Evolutionary conservation across 2,888 invertebrate species (phyloP).

Genomic region (Drymonia ruficornis): DNA sequence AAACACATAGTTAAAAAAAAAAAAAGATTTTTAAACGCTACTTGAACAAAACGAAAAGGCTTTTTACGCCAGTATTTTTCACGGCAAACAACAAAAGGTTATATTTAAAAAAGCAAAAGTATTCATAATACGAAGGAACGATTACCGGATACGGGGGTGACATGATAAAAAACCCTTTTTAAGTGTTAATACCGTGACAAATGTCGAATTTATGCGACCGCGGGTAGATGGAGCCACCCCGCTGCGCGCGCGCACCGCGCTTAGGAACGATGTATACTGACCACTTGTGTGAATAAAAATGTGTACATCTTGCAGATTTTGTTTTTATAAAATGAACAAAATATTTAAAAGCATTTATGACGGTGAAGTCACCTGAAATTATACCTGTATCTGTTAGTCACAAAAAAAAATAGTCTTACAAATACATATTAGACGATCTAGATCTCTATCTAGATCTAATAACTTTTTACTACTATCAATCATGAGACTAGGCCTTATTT

Average conservation of each 20-base stretch:
- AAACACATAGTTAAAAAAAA: not conserved
- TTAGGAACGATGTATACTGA: slow-evolving; percentile 45
- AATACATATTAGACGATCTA: no score
- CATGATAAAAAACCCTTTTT: slow-evolving; percentile 80
- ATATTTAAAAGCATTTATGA: no score
- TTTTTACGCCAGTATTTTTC: slow-evolving; percentile 33
- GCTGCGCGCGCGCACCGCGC: slow-evolving; percentile 61
- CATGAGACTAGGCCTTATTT: no score
- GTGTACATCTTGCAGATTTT: not conserved
- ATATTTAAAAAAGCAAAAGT: slow-evolving; percentile 59
- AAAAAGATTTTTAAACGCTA: slow-evolving; percentile 14
- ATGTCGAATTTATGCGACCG: slow-evolving; percentile 81
- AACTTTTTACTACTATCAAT: no score
- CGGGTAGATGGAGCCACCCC: slow-evolving; percentile 67
- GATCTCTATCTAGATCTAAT: no score
- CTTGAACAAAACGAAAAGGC: slow-evolving; percentile 24
- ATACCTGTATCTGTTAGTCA: no score
- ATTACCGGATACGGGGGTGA: slow-evolving; percentile 80
- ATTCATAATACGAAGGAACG: slow-evolving; percentile 59
- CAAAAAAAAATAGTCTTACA: no score
- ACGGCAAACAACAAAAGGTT: slow-evolving; percentile 65
- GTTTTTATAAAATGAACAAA: no score
- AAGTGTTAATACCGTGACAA: slow-evolving; percentile 84
- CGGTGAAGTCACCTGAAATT: no score
- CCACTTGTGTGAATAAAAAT: slow-evolving; percentile 47